Percentiles rank a stretch among this genome's conserved stretches.
These are phyloP conservation scores for Furnarius figulus DNA, from an alignment of 2,113 vertebrate species.

Conservation along the genomic window DNA sequence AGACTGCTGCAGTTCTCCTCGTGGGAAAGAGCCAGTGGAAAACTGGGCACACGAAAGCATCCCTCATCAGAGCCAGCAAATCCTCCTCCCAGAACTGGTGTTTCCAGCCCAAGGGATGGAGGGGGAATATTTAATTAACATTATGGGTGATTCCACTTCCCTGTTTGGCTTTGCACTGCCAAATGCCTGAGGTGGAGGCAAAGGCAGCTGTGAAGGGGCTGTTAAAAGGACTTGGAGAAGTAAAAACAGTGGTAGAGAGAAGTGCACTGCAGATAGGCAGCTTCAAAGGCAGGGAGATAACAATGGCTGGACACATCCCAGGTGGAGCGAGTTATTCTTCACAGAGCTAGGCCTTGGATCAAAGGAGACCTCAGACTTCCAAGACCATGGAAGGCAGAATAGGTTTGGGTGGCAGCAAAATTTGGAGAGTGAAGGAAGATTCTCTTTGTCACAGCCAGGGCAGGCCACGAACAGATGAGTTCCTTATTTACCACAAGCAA, in stretches of 20 bases:
- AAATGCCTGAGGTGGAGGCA: background rate
- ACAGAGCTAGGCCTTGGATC: background rate
- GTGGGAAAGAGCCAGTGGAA: background rate
- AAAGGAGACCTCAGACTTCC: background rate
- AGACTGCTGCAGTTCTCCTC: background rate
- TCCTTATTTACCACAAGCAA: background rate
- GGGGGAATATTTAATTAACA: background rate
- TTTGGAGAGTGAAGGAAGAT: background rate
- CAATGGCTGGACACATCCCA: constrained; percentile 32
- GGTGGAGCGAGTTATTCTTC: background rate
- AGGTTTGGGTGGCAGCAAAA: background rate
- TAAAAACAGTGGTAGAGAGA: background rate
- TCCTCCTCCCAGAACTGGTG: background rate
- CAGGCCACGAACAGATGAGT: background rate
- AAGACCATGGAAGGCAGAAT: background rate
- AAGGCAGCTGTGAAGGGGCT: constrained; percentile 10
- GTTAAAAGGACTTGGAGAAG: background rate
- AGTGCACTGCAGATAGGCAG: background rate
- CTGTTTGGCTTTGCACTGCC: background rate
- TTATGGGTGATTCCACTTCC: background rate
- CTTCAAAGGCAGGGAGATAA: constrained; percentile 24
- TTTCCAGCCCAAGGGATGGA: background rate
- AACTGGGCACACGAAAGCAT: background rate
- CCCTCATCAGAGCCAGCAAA: background rate
- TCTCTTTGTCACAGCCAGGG: background rate